A percentile compares a stretch with the other conserved stretches of the same genome.
These are phyloP conservation scores for Idaea biselata DNA, from an alignment of 2,888 invertebrate genomes.

Conservation along the genomic window DNA sequence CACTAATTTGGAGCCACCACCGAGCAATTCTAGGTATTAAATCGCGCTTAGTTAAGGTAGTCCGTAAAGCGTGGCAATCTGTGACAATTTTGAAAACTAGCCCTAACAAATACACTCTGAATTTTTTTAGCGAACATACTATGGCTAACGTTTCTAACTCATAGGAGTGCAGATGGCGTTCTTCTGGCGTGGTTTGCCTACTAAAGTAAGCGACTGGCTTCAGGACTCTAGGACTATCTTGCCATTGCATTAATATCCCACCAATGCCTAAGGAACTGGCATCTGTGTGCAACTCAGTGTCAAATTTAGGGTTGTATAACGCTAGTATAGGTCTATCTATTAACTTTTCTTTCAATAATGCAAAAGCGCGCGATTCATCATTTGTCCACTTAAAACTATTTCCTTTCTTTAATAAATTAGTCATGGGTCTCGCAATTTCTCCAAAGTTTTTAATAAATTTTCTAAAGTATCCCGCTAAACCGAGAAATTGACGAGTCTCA, in stretches of 20 bases:
- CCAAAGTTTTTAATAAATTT: constrained; percentile 9
- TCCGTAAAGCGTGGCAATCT: constrained; percentile 24
- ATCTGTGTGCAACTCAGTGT: constrained; percentile 15
- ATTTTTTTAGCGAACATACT: constrained; percentile 16
- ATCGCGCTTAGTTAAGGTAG: constrained; percentile 23
- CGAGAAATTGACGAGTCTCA: constrained; percentile 12
- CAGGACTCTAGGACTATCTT: not conserved
- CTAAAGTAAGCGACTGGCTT: constrained; percentile 24
- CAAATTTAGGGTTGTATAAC: constrained; percentile 7
- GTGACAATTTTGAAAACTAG: constrained; percentile 19
- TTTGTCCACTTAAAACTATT: constrained; percentile 3
- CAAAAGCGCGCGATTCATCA: constrained; percentile 4
- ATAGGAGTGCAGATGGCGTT: constrained; percentile 25
- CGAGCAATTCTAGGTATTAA: no score
- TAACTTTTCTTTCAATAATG: constrained; percentile 3
- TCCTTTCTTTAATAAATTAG: constrained; percentile 6
- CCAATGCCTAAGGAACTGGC: constrained; percentile 10
- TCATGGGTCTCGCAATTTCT: constrained; percentile 10
- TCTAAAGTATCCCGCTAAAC: constrained; percentile 7
- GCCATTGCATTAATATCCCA: constrained; percentile 11
- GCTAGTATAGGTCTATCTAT: constrained; percentile 7
- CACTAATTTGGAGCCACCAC: constrained; percentile 29
- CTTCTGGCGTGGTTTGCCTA: constrained; percentile 26
- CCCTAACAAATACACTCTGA: constrained; percentile 19
- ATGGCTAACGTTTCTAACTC: constrained; percentile 31